phyloP scores from a whole-genome alignment of 2,113 vertebrate species.

The Riparia riparia region DNA sequence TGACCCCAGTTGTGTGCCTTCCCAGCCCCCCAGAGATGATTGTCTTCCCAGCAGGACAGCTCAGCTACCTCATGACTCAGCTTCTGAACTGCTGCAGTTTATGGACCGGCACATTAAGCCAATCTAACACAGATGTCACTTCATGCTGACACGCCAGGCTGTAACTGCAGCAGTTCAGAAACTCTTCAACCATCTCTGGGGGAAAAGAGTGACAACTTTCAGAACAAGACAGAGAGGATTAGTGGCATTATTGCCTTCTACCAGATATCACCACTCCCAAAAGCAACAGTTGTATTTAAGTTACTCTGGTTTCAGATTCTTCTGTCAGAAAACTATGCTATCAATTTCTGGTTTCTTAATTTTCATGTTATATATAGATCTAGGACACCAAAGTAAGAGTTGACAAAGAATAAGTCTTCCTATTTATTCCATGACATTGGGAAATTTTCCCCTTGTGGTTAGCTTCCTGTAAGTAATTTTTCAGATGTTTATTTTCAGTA shows the following conservation, averaged over 20 bases:
- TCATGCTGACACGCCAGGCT: background rate
- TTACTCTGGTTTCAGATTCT: background rate
- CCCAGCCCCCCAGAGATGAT: background rate
- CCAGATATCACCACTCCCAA: background rate
- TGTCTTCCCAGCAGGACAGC: conserved; percentile 16
- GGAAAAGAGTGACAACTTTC: background rate
- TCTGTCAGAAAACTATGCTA: background rate
- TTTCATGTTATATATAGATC: background rate
- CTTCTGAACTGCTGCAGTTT: background rate
- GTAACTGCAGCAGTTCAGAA: background rate
- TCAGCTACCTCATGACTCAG: conserved; percentile 39
- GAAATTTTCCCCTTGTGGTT: background rate
- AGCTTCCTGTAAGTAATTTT: background rate
- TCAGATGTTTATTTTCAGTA: conserved; percentile 9
- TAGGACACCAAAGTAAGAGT: background rate
- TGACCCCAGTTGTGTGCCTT: background rate
- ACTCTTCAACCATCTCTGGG: background rate
- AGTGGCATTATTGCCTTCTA: background rate
- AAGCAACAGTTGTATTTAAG: background rate
- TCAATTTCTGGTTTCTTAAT: background rate
- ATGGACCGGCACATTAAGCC: background rate
- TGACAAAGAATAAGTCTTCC: background rate
- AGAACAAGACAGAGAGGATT: background rate
- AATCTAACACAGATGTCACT: background rate
- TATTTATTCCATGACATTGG: background rate